A percentile compares a stretch with the other conserved stretches of the same genome.
These are phyloP conservation scores for Lissonota sp. DNA, from an alignment of 2,888 invertebrate species.

Conservation along the genomic window DNA sequence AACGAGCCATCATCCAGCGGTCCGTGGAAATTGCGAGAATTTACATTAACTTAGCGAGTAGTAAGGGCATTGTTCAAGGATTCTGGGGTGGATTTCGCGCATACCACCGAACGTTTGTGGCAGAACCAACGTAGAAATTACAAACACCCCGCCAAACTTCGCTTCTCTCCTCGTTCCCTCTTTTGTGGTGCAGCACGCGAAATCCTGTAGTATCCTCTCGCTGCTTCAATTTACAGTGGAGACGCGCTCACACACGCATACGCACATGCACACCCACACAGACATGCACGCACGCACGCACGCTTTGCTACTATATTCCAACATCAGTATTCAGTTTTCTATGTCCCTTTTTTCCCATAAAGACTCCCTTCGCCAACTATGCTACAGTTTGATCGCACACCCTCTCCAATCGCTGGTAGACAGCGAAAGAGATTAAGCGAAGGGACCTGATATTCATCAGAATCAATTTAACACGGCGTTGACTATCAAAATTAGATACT, in stretches of 20 bases:
- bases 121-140: slow-evolving; percentile 57
- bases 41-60: slow-evolving; percentile 65
- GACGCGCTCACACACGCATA: background rate
- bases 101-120: slow-evolving; percentile 25
- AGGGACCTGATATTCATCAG: too few species aligned
- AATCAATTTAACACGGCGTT: too few species aligned
- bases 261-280: slow-evolving; percentile 6
- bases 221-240: background rate
- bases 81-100: slow-evolving; percentile 47
- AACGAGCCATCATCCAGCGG: slow-evolving; percentile 61
- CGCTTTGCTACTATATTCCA: slow-evolving; percentile 5
- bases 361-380: too few species aligned
- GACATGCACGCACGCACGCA: background rate
- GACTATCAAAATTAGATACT: too few species aligned
- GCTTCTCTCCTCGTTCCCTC: slow-evolving; percentile 16
- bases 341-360: background rate
- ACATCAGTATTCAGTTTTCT: slow-evolving; percentile 5
- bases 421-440: too few species aligned
- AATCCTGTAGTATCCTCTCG: slow-evolving; percentile 11
- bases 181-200: slow-evolving; percentile 6
- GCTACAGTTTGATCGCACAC: too few species aligned
- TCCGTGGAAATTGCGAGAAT: slow-evolving; percentile 68
- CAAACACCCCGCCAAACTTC: slow-evolving; percentile 41
- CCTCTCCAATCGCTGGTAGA: too few species aligned
- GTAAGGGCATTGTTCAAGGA: slow-evolving; percentile 63